Conservation (phyloP, 1,140 invertebrate genomes). For the Scaptomyza montana region DNA sequence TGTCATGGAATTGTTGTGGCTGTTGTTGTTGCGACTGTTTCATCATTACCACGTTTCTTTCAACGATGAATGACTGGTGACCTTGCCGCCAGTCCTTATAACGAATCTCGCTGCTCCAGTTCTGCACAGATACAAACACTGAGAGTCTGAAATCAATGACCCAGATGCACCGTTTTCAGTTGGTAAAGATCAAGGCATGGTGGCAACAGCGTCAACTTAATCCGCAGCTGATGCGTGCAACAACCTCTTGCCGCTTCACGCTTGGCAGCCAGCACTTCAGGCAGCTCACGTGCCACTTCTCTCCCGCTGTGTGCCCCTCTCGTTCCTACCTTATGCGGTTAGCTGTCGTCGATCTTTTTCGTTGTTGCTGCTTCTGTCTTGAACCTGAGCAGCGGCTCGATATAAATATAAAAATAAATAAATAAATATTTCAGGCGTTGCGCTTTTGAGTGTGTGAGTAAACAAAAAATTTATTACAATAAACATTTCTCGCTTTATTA, state of each 20-base stretch:
- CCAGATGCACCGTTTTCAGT: conserved; percentile 24
- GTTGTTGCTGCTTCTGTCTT: conserved; percentile 42
- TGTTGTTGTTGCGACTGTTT: conserved; percentile 8
- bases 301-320: not conserved
- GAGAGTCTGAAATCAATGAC: conserved; percentile 12
- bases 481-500: conserved; percentile 65
- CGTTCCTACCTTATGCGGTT: not conserved
- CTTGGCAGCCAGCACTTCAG: conserved; percentile 45
- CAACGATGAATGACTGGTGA: conserved; percentile 16
- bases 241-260: conserved; percentile 71
- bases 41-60: conserved; percentile 22
- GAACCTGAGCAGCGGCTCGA: conserved; percentile 53
- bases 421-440: conserved; percentile 47
- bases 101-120: conserved; percentile 37
- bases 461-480: conserved; percentile 79
- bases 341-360: conserved; percentile 1
- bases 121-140: conserved; percentile 26
- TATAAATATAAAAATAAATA: conserved; percentile 57
- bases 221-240: conserved; percentile 60
- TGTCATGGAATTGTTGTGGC: conserved; percentile 1
- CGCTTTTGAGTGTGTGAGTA: conserved; percentile 41
- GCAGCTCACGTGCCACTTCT: conserved; percentile 55
- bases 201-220: conserved; percentile 41
- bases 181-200: conserved; percentile 48
- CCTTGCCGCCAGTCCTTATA: conserved; percentile 31